These are phyloP conservation scores for Tetragonula carbonaria DNA, from an alignment of 2,888 invertebrate species.

Conservation along the genomic window DNA sequence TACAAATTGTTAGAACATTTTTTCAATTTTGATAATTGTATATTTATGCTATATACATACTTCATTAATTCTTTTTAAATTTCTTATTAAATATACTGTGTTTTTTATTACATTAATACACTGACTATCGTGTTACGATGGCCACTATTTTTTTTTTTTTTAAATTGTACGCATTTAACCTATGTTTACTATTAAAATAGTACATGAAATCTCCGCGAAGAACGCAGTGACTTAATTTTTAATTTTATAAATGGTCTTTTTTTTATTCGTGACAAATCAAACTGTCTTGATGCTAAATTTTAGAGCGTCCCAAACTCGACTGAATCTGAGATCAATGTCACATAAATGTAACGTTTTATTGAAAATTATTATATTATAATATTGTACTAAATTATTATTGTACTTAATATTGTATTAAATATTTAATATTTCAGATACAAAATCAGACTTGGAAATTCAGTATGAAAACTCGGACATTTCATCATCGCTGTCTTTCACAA, in stretches of 20 bases:
- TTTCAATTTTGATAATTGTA: neutral
- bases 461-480: conserved; percentile 15
- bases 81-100: neutral
- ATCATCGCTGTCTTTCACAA: neutral
- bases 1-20: neutral
- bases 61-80: neutral
- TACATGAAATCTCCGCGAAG: neutral
- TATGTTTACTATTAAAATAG: neutral
- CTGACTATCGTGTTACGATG: neutral
- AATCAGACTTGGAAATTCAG: conserved; percentile 14
- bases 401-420: neutral
- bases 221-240: neutral
- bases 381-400: neutral
- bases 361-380: neutral
- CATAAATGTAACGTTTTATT: too few relatives aligned
- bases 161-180: neutral
- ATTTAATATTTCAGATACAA: conserved; percentile 34
- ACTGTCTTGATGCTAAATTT: neutral
- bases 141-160: neutral
- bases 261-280: neutral
- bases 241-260: neutral
- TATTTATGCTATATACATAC: conserved; percentile 12
- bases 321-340: neutral
- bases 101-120: neutral
- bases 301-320: neutral